Base-by-base conservation (phyloP, 1,140 invertebrate species). In the Nilaparvata lugens region DNA sequence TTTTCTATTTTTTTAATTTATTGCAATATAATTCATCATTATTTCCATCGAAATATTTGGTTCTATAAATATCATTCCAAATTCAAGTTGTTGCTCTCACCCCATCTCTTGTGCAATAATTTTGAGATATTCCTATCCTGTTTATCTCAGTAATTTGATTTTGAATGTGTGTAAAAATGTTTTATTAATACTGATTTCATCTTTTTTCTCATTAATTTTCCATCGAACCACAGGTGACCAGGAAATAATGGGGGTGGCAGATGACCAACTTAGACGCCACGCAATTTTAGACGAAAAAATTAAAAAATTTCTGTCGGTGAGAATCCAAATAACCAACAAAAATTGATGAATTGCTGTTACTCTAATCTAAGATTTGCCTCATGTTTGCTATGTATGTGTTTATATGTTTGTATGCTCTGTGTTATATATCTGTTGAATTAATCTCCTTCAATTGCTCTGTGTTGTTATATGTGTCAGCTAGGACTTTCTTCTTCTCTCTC, bases 261-360 rank as follows among this genome's bases (percentile, higher is more conserved):
- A 62, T 53, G 62, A 62, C 18, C 61, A 60, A 25, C 59, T 58
- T 48, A 62, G 68, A 62, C 67, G 65, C 52, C 65, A 68, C 55
- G 65, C 68, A 48, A 89, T 92, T 74, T 83, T 92, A 79, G 88
- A 91, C 76, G 88, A 91, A 78, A 93, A 91, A 85, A 92, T 93
- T 79, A 91, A 91, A 86, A 92, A 90, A 78, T 93, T 93, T 79
- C 81, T 93, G 79, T 88, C 88, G 88, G 91, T 94, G 83, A 88
- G 86, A 73, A 56, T 52, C n/a, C n/a, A n/a, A 40, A 48, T 9
- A 16, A 51, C 48, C 4, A 13, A 38, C 2, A 35, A 35, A 35
- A 35, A 35, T 35, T 35, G 31, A 35, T 35, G 25, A 7, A 28
- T 28, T 35, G 9, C 2, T 35, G 31, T 35, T 6, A 35, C 28